Percentiles rank a stretch among this genome's conserved stretches.
phyloP scores from a whole-genome alignment of 2,888 invertebrate species.

The Polydrusus tereticollis region DNA sequence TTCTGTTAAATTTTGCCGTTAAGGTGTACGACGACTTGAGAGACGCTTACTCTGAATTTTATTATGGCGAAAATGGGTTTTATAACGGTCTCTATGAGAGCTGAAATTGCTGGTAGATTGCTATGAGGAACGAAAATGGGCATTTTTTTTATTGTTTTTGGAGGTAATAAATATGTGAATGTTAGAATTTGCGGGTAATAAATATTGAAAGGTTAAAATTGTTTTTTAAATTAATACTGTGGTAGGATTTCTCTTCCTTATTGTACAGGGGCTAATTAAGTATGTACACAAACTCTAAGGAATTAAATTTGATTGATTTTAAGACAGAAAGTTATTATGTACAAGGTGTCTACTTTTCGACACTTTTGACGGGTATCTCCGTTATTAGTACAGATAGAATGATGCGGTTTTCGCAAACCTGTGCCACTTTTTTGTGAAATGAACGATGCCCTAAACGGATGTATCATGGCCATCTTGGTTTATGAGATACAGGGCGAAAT shows the following conservation, averaged over 20 bases:
- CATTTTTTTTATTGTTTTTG: conserved; percentile 35
- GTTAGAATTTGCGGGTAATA: conserved; percentile 1
- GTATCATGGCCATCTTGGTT: too few relatives aligned
- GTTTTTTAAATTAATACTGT: background rate
- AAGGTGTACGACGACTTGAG: conserved; percentile 37
- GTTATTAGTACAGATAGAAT: too few relatives aligned
- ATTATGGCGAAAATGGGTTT: conserved; percentile 44
- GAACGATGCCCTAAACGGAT: too few relatives aligned
- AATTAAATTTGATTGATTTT: too few relatives aligned
- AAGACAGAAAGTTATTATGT: too few relatives aligned
- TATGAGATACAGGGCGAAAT: too few relatives aligned
- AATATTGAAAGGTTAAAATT: background rate
- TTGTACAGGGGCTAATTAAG: too few relatives aligned
- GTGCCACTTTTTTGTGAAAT: too few relatives aligned
- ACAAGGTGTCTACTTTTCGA: too few relatives aligned
- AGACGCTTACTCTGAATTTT: conserved; percentile 43
- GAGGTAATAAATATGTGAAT: background rate
- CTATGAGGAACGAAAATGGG: conserved; percentile 31
- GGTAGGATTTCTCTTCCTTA: background rate
- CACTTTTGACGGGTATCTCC: too few relatives aligned
- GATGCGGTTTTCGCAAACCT: too few relatives aligned
- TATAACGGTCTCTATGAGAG: conserved; percentile 39
- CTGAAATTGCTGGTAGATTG: conserved; percentile 37
- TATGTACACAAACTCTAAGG: too few relatives aligned
- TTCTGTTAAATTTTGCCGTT: conserved; percentile 47